phyloP scores from a whole-genome alignment of 2,888 invertebrate species.

The Nephrocerus scutellatus region DNA sequence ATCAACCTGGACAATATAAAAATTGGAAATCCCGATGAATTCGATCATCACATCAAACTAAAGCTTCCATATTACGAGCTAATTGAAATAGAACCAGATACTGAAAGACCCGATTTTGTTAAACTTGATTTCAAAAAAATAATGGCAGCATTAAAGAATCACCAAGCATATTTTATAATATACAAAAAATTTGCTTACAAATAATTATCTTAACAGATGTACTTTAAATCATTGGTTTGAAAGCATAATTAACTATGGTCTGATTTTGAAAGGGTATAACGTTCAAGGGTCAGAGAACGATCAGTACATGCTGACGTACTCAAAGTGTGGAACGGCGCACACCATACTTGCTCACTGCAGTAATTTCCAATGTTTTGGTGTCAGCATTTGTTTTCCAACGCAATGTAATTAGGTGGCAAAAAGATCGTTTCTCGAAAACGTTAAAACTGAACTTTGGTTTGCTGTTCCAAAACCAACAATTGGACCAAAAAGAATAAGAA shows the following conservation, averaged over 20 bases:
- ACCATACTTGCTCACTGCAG: conserved; percentile 23
- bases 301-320: conserved; percentile 20
- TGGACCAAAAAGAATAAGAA: conserved; percentile 4
- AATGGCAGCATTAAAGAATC: conserved; percentile 2
- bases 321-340: conserved; percentile 21
- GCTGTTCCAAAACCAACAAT: conserved; percentile 26
- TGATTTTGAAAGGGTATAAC: not conserved
- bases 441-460: conserved; percentile 15
- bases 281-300: not conserved
- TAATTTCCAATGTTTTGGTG: conserved; percentile 30
- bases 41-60: conserved; percentile 28
- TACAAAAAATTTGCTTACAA: conserved; percentile 2
- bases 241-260: conserved; percentile 7
- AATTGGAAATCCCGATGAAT: conserved; percentile 28
- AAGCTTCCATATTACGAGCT: conserved; percentile 17
- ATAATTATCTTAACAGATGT: conserved; percentile 21
- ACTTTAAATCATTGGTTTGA: conserved; percentile 31
- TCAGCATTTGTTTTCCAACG: conserved; percentile 25
- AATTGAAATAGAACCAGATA: conserved; percentile 12
- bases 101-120: conserved; percentile 23
- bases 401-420: conserved; percentile 18
- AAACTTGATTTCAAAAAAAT: conserved; percentile 22
- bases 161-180: conserved; percentile 4
- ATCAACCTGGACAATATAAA: conserved; percentile 24
- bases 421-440: conserved; percentile 9